Percentiles rank a stretch among this genome's conserved stretches.
Evolutionary conservation across 2,888 invertebrate species (phyloP).

Genomic region (Tipula helvola): DNA sequence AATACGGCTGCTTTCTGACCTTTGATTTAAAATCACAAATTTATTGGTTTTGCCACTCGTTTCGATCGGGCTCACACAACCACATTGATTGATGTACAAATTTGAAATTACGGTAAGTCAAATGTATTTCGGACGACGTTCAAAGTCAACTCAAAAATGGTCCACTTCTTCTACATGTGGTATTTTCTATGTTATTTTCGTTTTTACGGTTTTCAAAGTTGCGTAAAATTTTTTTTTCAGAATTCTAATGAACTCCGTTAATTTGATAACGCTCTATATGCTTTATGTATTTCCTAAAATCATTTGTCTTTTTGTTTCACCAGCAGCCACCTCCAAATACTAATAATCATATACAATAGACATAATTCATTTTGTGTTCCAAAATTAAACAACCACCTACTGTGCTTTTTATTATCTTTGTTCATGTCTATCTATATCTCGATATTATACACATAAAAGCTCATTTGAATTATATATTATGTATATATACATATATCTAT

Average conservation of each 20-base stretch:
- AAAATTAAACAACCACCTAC: background rate
- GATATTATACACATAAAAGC: background rate
- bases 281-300: background rate
- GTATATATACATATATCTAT: background rate
- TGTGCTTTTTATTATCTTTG: background rate
- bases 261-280: background rate
- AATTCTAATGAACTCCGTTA: too few relatives aligned
- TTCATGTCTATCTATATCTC: background rate
- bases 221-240: too few relatives aligned
- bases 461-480: background rate
- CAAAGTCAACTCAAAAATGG: too few relatives aligned
- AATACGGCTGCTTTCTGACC: too few relatives aligned
- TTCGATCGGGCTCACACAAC: too few relatives aligned
- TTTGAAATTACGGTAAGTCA: too few relatives aligned
- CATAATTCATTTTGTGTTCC: background rate
- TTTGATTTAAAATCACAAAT: too few relatives aligned
- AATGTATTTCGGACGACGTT: background rate
- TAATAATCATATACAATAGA: background rate
- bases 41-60: too few relatives aligned
- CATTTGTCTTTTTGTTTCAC: background rate
- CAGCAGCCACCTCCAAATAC: background rate
- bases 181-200: too few relatives aligned
- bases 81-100: too few relatives aligned
- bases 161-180: too few relatives aligned
- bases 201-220: too few relatives aligned